Evolutionary conservation across 1,140 invertebrate genomes (phyloP).

Genomic region (Physella acuta): DNA sequence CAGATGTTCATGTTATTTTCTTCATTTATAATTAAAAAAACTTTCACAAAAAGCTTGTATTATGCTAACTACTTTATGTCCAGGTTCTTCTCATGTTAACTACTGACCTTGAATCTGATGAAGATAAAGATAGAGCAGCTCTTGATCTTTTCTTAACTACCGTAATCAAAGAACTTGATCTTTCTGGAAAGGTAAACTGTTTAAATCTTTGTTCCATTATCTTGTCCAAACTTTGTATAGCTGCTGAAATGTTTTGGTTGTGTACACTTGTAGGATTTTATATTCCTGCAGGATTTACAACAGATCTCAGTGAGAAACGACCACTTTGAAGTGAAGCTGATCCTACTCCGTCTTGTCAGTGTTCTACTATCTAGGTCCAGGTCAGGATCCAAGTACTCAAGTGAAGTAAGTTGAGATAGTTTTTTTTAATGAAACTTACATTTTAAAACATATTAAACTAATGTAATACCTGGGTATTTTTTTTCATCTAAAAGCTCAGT

Average conservation of each 20-base stretch:
- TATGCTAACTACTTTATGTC: too few relatives aligned
- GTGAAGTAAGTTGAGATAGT: conserved; percentile 65
- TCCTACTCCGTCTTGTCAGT: conserved; percentile 78
- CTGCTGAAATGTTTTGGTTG: too few relatives aligned
- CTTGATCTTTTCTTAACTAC: conserved; percentile 75
- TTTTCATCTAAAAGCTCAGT: too few relatives aligned
- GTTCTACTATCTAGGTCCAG: conserved; percentile 75
- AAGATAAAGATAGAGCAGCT: conserved; percentile 70
- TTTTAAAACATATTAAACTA: background rate
- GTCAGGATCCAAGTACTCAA: conserved; percentile 62
- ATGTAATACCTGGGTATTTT: too few relatives aligned
- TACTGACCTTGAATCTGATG: conserved; percentile 83
- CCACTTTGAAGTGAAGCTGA: conserved; percentile 75
- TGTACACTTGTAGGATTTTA: too few relatives aligned
- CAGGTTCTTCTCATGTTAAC: conserved; percentile 89
- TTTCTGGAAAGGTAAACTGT: conserved; percentile 62
- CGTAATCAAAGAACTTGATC: conserved; percentile 77
- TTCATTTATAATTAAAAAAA: too few relatives aligned
- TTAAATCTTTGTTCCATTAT: too few relatives aligned
- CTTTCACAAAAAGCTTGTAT: too few relatives aligned
- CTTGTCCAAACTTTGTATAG: too few relatives aligned
- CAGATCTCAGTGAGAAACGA: conserved; percentile 39
- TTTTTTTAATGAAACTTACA: background rate
- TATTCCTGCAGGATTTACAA: conserved; percentile 37
- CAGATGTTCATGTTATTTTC: too few relatives aligned